Evolutionary conservation across 2,797 vertebrate species (phyloP), one percentile per base, ranked within the genome.

Genomic region (Takifugu rubripes): DNA sequence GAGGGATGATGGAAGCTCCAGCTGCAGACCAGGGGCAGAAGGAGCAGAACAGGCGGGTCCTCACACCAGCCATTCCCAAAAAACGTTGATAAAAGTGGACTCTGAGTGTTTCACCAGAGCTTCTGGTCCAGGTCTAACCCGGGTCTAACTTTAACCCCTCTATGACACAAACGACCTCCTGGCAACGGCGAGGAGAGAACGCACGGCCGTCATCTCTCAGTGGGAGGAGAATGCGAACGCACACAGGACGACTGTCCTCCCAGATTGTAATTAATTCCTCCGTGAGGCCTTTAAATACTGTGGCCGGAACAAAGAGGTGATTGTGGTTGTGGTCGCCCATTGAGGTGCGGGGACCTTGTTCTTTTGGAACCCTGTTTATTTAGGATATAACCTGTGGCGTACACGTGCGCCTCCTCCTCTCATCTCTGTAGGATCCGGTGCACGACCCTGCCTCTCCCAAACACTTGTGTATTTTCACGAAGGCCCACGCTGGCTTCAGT

Each of bases 261-360:
- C 82, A 73, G 64, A 62, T 55, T 52, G 36, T 79, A 81, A 90
- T 87, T 56, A 85, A 92, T 89, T 91, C 91, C 91, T 85, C 84
- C 87, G 72, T 88, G 79, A 88, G 81, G 84, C 87, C 88, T 91
- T 88, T 87, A 88, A 88, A 91, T 90, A 66, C 79, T 67, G 54
- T 70, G 49, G 65, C 63, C 59, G 79, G 74, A 78, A 81, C 74
- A 79, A 90, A 88, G 86, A 76, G 49, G 27, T 84, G 81, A 84
- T 85, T 92, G 90, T 92, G 66, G 75, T 55, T 53, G 53, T 73
- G 70, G 61, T 84, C 65, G 52, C 54, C 51, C 56, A 47, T 65
- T 64, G 46, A 76, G 69, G 55, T 58, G 64, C 71, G 68, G 70
- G 71, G 56, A 69, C 77, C 68, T 42, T 68, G 10, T 49, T 33